Base-by-base conservation (phyloP, 2,797 vertebrate genomes). In the Eospalax fontanierii region DNA sequence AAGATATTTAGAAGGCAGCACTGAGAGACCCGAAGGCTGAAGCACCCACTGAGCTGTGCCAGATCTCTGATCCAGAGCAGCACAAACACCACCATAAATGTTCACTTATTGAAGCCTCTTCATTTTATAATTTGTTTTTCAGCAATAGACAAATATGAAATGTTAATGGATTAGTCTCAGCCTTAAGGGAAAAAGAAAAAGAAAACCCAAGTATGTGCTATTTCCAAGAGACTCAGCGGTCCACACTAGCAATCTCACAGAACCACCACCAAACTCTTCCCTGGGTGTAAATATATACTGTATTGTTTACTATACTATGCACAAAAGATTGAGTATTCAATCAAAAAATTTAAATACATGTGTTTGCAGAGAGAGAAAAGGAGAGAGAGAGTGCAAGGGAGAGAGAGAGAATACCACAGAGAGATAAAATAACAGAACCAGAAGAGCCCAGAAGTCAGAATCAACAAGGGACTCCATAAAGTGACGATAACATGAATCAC, bases 131-230 rank as follows among this genome's bases (percentile, higher is more conserved):
- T n/a, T 38, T 91, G 22, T 54, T 76, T 80, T 57, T 91, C 73
- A 78, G 33, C 57, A 90, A 75, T 18, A 65, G 14, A 57, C n/a
- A 90, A 94, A 85, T 16, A 86, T 6, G 73, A 85, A 93, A 87
- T 18, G 30, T 74, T 28, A 94, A 38, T 18, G 40, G 24, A 85
- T 66, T 87, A 74, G 82, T 79, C 35, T 83, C 50, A 57, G n/a
- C 30, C 33, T 85, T 92, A 87, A 91, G 50, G 57, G 38, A 63
- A 81, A 93, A 86, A 96, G 15, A 85, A 59, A 74, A 86, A 96
- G 15, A 85, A 59, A 74, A 80, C 65, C 11, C 26, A 73, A 91
- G 57, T 73, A n/a, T 19, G 63, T 10, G 40, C 38, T 76, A 61
- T 6, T 79, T 61, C 82, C 6, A 83, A 61, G 40, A 89, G 30